phyloP scores from a whole-genome alignment of 2,888 invertebrate species.

The Pandemis cinnamomeana region DNA sequence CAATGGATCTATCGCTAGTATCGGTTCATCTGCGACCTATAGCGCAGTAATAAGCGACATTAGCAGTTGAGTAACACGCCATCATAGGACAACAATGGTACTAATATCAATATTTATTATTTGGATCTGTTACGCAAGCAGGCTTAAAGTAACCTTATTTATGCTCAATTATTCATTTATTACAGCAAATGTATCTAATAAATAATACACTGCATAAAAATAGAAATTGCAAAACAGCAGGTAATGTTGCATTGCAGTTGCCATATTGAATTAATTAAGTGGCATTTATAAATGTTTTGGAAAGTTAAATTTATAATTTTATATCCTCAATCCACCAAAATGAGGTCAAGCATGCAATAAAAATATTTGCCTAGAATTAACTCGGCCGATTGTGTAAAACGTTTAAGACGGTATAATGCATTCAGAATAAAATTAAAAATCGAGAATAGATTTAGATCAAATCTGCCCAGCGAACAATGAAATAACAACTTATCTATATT shows the following conservation, averaged over 20 bases:
- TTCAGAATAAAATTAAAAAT: constrained; percentile 33
- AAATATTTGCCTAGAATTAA: background rate
- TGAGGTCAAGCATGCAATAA: constrained; percentile 14
- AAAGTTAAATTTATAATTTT: constrained; percentile 5
- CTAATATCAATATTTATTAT: constrained; percentile 35
- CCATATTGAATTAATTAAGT: background rate
- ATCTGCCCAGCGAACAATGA: constrained; percentile 38
- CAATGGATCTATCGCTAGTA: constrained; percentile 1
- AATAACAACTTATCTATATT: constrained; percentile 37
- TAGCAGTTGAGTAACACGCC: constrained; percentile 23
- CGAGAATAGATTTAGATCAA: constrained; percentile 38
- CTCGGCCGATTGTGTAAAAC: constrained; percentile 26
- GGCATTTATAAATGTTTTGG: background rate
- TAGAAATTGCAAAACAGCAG: background rate
- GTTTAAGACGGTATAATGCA: constrained; percentile 20
- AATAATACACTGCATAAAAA: background rate
- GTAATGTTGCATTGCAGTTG: background rate
- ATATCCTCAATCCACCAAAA: constrained; percentile 3
- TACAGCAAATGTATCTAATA: too few relatives aligned
- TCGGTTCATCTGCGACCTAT: constrained; percentile 32
- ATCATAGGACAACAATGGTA: constrained; percentile 32
- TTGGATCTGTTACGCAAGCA: constrained; percentile 27
- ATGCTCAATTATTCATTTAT: too few relatives aligned
- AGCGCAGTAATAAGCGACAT: constrained; percentile 24
- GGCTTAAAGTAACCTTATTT: background rate